These are phyloP conservation scores for Monopis laevigella DNA, from an alignment of 2,888 invertebrate species.

Conservation along the genomic window DNA sequence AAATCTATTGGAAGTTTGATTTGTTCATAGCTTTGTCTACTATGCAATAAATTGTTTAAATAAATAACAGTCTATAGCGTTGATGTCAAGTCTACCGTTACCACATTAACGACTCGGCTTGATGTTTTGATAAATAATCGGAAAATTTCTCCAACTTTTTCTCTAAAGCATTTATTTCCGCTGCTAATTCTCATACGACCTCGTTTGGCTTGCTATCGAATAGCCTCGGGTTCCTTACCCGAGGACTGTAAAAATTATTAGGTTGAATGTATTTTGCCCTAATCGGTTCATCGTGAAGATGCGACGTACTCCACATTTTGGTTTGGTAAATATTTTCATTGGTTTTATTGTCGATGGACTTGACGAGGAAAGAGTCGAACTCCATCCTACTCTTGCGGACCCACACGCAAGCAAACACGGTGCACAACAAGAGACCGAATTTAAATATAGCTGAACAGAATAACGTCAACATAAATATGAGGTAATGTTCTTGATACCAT, in stretches of 20 bases:
- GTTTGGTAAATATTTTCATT: conserved; percentile 53
- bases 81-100: conserved; percentile 24
- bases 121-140: conserved; percentile 58
- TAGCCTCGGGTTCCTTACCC: conserved; percentile 52
- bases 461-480: conserved; percentile 72
- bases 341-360: conserved; percentile 40
- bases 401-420: conserved; percentile 75
- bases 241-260: conserved; percentile 57
- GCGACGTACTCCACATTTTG: conserved; percentile 34
- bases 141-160: conserved; percentile 58
- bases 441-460: conserved; percentile 77
- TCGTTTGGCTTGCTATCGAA: conserved; percentile 57
- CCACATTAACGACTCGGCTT: conserved; percentile 72
- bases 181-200: conserved; percentile 64
- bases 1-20: too few relatives aligned
- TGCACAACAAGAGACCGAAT: conserved; percentile 74
- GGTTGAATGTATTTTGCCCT: conserved; percentile 57
- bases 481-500: conserved; percentile 81
- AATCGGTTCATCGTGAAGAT: conserved; percentile 44
- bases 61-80: not conserved
- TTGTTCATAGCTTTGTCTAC: too few relatives aligned
- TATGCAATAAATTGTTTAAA: too few relatives aligned
- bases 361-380: conserved; percentile 44
- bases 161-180: conserved; percentile 66
- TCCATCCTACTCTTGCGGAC: conserved; percentile 62